Conservation (phyloP, 2,113 vertebrate genomes). For the Psilopsiagon aymara region DNA sequence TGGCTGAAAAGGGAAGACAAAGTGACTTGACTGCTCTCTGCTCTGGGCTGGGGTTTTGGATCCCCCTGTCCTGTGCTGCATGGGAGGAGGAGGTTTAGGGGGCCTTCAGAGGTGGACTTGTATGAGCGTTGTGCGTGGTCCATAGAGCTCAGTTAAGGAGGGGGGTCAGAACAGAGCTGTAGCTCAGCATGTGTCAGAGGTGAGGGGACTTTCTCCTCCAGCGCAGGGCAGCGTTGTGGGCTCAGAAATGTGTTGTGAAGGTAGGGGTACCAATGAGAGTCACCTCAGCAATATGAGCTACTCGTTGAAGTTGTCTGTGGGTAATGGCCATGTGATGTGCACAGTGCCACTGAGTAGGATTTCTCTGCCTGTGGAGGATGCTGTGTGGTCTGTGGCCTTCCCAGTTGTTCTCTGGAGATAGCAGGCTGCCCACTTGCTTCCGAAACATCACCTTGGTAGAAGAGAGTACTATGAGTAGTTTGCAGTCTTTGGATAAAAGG, state of each 20-base stretch:
- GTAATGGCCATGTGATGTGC: background rate
- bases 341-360: background rate
- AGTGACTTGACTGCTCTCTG: background rate
- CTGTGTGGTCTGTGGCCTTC: background rate
- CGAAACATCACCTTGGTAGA: background rate
- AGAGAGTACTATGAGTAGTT: background rate
- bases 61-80: background rate
- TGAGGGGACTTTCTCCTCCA: background rate
- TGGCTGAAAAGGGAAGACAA: background rate
- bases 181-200: background rate
- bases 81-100: background rate
- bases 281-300: background rate
- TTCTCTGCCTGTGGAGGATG: background rate
- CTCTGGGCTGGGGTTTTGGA: background rate
- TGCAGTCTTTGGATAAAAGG: background rate
- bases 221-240: rapidly evolving
- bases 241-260: background rate
- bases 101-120: background rate
- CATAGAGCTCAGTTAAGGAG: background rate
- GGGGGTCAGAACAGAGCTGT: background rate
- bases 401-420: background rate
- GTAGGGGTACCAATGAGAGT: background rate
- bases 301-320: background rate
- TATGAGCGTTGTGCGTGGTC: rapidly evolving
- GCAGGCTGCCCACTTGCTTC: background rate